phyloP scores from a whole-genome alignment of 2,888 invertebrate genomes.

The Megalurothrips usitatus region DNA sequence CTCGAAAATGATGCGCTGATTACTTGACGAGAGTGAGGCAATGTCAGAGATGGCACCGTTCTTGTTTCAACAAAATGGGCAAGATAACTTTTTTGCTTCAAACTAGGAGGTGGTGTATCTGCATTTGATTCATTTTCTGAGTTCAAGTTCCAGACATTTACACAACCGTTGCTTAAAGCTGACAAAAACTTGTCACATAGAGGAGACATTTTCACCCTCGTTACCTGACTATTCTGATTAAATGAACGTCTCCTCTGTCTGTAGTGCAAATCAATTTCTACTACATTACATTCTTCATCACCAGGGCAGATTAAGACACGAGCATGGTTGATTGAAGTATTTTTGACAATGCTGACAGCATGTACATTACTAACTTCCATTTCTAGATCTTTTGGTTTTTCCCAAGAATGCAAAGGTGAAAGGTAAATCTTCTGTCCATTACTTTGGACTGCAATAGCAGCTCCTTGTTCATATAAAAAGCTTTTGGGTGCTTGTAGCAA shows the following conservation, averaged over 20 bases:
- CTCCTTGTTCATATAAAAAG: constrained; percentile 53
- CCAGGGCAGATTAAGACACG: not conserved
- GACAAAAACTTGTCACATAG: not conserved
- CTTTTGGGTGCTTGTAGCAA: constrained; percentile 59
- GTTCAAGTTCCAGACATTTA: not conserved
- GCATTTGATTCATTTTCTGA: not conserved
- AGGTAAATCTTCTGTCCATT: not conserved
- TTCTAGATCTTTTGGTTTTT: not conserved
- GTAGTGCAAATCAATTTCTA: not conserved
- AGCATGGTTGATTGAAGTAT: not conserved
- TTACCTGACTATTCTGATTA: not conserved
- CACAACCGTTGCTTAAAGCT: not conserved
- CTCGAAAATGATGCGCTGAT: not conserved
- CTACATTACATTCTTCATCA: not conserved
- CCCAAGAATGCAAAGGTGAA: not conserved
- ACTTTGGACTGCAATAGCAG: not conserved
- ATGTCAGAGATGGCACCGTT: not conserved
- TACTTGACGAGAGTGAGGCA: not conserved
- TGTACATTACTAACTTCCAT: not conserved
- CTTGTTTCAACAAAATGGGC: not conserved
- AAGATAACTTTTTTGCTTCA: not conserved
- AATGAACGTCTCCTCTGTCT: not conserved
- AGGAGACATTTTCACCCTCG: not conserved
- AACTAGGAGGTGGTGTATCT: not conserved
- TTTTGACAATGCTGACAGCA: not conserved